Base-by-base conservation (phyloP, 2,888 invertebrate genomes). In the Aquatica leii region DNA sequence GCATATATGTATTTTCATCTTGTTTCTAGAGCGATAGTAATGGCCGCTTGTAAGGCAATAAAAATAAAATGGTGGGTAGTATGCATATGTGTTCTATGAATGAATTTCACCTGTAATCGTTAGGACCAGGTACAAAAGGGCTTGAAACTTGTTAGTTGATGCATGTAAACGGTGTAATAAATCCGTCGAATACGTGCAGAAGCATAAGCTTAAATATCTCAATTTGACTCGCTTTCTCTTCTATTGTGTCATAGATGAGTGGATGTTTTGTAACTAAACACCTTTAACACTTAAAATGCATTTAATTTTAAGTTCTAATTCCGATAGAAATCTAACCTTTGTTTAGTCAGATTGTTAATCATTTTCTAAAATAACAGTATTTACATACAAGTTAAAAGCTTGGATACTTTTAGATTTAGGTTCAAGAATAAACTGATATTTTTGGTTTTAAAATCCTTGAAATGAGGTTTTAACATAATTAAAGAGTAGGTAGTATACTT, bases 211-310 rank as follows among this genome's bases (percentile, higher is more conserved):
- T 66, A 65, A 54, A 62, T 66, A 66, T 66, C 66, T 66, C 62
- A 66, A 66, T 66, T 62, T 62, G 62, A 62, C 59, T 62, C 59
- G 66, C 66, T 66, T 66, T 66, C 66, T 66, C 66, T 62, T 63
- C 66, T 59, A 66, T 66, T 66, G 66, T 66, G 66, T 62, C 66
- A 66, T 52, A 54, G 59, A 59, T 66, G 62, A 63, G 62, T 66
- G 59, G 62, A 55, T 51, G 62, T 59, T 58, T 59, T 66, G 57
- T 65, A 62, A 59, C 62, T 66, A 62, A 61, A 62, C 65, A 62
- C 61, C 59, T 62, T 66, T 59, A 50, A 51, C 50, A 51, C 59
- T 58, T 50, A 66, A 62, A 59, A 53, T 24, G 20, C 55, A 49
- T 59, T 55, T 48, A 59, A 57, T 62, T 62, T 52, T 31, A n/a